Conservation (phyloP, 2,888 invertebrate genomes). For the Parascotia fuliginaria region DNA sequence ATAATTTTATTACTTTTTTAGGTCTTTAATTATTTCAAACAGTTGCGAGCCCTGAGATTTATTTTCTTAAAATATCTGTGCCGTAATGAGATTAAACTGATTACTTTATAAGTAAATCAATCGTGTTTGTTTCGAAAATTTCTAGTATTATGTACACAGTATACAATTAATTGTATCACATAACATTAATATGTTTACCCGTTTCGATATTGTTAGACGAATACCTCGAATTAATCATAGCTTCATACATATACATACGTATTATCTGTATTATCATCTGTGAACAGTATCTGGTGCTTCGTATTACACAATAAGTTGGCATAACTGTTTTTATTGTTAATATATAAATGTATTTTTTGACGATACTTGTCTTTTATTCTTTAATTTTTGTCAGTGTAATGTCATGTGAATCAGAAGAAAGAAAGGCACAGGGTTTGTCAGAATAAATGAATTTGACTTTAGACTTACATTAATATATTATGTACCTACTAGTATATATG, state of each 20-base stretch:
- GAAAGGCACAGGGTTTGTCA: no score
- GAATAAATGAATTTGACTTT: no score
- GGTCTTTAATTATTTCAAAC: constrained; percentile 21
- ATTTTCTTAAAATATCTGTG: neutral
- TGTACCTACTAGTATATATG: no score
- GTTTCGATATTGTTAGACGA: constrained; percentile 29
- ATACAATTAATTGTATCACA: neutral
- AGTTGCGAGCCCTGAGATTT: no score
- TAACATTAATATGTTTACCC: neutral
- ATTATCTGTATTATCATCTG: constrained; percentile 8
- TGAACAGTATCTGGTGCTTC: constrained; percentile 36
- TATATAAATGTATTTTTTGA: constrained; percentile 35
- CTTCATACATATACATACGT: constrained; percentile 10
- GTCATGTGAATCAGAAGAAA: no score
- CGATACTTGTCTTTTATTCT: constrained; percentile 7
- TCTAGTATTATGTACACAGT: neutral
- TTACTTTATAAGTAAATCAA: neutral
- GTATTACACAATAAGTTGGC: constrained; percentile 26
- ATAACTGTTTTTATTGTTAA: constrained; percentile 39
- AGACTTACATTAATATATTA: no score
- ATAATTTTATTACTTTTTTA: constrained; percentile 21
- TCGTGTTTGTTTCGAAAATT: neutral
- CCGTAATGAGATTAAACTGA: neutral
- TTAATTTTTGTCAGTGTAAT: no score
- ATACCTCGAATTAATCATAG: constrained; percentile 37